Percentiles rank a stretch among this genome's conserved stretches.
Conservation (phyloP, 2,888 invertebrate species). For the Zootermopsis nevadensis region DNA sequence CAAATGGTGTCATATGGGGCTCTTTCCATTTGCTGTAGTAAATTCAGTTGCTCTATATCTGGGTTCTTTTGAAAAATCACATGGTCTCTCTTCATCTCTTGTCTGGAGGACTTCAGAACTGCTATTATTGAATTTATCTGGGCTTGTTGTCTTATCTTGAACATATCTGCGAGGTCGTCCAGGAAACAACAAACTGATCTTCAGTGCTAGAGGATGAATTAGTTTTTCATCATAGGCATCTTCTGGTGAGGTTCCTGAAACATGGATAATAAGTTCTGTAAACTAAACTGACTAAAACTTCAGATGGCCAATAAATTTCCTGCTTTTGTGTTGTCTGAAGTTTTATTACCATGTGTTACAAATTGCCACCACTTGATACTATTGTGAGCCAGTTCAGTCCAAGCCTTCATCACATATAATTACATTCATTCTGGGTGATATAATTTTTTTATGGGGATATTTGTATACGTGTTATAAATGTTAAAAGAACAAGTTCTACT, state of each 20-base stretch:
- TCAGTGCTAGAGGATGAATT: slow-evolving; percentile 73
- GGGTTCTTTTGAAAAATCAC: slow-evolving; percentile 37
- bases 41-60: slow-evolving; percentile 29
- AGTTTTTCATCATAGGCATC: slow-evolving; percentile 76
- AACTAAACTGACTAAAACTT: too few relatives aligned
- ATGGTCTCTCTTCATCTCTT: background rate
- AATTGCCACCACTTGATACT: too few relatives aligned
- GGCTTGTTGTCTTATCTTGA: slow-evolving; percentile 43
- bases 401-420: too few relatives aligned
- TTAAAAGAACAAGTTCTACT: too few relatives aligned
- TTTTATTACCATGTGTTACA: too few relatives aligned
- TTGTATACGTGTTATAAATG: too few relatives aligned
- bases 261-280: background rate
- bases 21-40: background rate
- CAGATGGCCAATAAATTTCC: too few relatives aligned
- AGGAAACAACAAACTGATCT: slow-evolving; percentile 69
- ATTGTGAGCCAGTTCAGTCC: too few relatives aligned
- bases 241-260: slow-evolving; percentile 55
- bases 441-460: too few relatives aligned
- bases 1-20: background rate
- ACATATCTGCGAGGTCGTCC: slow-evolving; percentile 69
- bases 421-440: too few relatives aligned
- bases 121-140: slow-evolving; percentile 18
- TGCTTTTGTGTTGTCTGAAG: too few relatives aligned
- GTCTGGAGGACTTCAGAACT: slow-evolving; percentile 11